phyloP scores from a whole-genome alignment of 2,888 invertebrate genomes.

The Ethmia dodecea region DNA sequence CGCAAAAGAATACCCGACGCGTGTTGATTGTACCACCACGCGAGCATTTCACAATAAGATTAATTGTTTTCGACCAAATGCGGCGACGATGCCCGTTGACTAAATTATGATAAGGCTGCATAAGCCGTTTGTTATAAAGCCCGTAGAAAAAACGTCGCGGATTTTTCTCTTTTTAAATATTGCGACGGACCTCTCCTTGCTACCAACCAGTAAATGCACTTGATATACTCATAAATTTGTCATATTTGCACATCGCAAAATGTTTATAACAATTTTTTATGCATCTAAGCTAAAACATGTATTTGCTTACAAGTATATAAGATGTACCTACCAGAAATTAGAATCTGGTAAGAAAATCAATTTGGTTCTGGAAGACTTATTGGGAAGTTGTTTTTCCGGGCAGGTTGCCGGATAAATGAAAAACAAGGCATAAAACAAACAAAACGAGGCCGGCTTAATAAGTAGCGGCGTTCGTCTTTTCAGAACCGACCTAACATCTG shows the following conservation, averaged over 20 bases:
- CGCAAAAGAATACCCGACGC: slow-evolving; percentile 26
- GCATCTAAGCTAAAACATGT: too few species aligned
- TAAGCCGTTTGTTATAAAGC: slow-evolving; percentile 35
- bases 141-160: slow-evolving; percentile 18
- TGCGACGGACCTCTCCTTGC: slow-evolving; percentile 27
- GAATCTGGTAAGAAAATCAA: slow-evolving; percentile 30
- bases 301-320: too few species aligned
- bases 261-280: not conserved
- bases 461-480: too few species aligned
- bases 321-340: not conserved
- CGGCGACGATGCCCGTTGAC: slow-evolving; percentile 33
- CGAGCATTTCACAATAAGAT: slow-evolving; percentile 49
- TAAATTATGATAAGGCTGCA: slow-evolving; percentile 47
- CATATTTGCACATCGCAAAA: not conserved
- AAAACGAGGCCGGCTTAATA: slow-evolving; percentile 3
- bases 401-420: slow-evolving; percentile 23
- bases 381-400: slow-evolving; percentile 40
- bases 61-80: slow-evolving; percentile 44
- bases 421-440: slow-evolving; percentile 22
- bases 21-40: slow-evolving; percentile 30
- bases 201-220: slow-evolving; percentile 39
- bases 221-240: slow-evolving; percentile 34
- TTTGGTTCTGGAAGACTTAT: slow-evolving; percentile 39
- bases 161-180: slow-evolving; percentile 28
- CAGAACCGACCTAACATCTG: too few species aligned